phyloP scores from a whole-genome alignment of 2,113 vertebrate species.

The Zosterops pallidus region DNA sequence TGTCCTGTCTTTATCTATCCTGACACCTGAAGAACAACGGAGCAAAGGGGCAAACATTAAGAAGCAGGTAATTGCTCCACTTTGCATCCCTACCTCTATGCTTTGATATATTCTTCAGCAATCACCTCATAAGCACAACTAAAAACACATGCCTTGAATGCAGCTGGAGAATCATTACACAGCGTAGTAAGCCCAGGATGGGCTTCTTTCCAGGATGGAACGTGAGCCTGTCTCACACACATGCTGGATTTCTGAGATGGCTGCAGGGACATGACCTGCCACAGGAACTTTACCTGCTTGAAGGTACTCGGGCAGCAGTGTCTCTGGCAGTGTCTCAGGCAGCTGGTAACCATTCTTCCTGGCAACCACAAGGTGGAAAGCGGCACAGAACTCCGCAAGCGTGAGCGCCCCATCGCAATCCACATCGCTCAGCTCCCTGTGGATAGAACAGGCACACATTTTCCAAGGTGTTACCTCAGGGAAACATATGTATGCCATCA shows the following conservation, averaged over 20 bases:
- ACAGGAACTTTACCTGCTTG: constrained; percentile 67
- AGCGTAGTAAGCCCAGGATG: rapidly evolving
- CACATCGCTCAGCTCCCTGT: constrained; percentile 93
- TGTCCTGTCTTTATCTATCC: neutral
- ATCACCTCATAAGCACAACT: neutral
- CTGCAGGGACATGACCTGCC: neutral
- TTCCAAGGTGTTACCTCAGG: neutral
- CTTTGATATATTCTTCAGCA: neutral
- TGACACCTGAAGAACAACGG: neutral
- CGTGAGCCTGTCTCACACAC: neutral
- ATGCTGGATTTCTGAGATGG: rapidly evolving
- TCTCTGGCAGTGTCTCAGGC: constrained; percentile 86
- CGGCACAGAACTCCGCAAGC: constrained; percentile 89
- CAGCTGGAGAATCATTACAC: neutral
- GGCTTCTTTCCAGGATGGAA: neutral
- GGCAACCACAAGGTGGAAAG: constrained; percentile 94
- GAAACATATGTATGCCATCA: rapidly evolving
- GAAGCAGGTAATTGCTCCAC: neutral
- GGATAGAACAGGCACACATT: neutral
- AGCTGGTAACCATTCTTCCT: constrained; percentile 93
- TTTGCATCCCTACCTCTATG: neutral
- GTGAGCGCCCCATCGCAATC: constrained; percentile 91
- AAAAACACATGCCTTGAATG: neutral
- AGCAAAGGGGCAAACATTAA: neutral
- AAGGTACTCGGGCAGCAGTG: constrained; percentile 77